These are phyloP conservation scores for Thymelicus acteon DNA, from an alignment of 2,888 invertebrate species.

Conservation along the genomic window DNA sequence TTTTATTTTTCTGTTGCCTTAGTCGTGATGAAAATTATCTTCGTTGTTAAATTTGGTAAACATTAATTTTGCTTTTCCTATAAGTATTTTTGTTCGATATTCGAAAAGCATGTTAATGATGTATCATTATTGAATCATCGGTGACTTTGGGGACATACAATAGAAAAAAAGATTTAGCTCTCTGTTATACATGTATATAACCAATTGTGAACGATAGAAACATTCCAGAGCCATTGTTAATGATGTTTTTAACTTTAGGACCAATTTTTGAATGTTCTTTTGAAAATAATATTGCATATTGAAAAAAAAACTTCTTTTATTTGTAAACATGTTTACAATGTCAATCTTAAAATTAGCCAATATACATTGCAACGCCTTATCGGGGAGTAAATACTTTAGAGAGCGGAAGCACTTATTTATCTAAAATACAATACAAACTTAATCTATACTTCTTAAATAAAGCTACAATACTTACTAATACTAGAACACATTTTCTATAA, in stretches of 20 bases:
- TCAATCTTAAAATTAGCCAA: too few relatives aligned
- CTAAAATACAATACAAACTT: background rate
- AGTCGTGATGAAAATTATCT: conserved; percentile 38
- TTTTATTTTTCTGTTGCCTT: conserved; percentile 51
- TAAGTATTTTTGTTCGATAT: conserved; percentile 40
- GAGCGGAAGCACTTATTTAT: conserved; percentile 39
- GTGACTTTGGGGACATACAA: conserved; percentile 41
- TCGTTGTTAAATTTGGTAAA: conserved; percentile 34
- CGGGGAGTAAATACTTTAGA: conserved; percentile 71
- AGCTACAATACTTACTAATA: background rate
- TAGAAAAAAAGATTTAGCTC: conserved; percentile 60
- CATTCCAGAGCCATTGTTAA: conserved; percentile 85
- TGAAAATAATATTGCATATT: conserved; percentile 85
- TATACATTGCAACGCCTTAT: conserved; percentile 23
- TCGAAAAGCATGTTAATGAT: conserved; percentile 44
- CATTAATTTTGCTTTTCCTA: conserved; percentile 37
- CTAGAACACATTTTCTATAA: conserved; percentile 28
- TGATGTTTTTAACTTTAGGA: conserved; percentile 83
- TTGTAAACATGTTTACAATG: conserved; percentile 43
- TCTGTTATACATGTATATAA: conserved; percentile 68
- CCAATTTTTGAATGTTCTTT: conserved; percentile 85
- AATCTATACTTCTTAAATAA: background rate
- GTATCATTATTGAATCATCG: conserved; percentile 42
- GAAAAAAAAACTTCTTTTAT: conserved; percentile 59
- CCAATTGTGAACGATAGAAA: conserved; percentile 73